These are phyloP conservation scores for Taenioides sp. DNA, from an alignment of 2,797 vertebrate genomes.

Conservation along the genomic window DNA sequence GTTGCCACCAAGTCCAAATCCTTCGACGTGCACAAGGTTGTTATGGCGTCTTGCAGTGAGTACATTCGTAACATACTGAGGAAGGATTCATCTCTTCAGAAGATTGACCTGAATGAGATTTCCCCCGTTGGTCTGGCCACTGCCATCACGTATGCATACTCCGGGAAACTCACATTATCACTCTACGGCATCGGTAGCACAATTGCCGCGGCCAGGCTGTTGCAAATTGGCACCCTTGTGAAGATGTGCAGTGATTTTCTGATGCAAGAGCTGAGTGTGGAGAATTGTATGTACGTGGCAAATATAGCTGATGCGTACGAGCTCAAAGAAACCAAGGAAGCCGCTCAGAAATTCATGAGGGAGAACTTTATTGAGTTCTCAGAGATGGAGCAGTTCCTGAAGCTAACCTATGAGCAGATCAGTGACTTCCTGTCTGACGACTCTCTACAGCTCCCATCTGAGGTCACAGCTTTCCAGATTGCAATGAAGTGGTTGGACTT, in stretches of 20 bases:
- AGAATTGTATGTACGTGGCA: slow-evolving; percentile 96
- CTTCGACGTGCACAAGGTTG: slow-evolving; percentile 93
- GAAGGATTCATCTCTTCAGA: slow-evolving; percentile 88
- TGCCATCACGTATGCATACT: slow-evolving; percentile 95
- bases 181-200: slow-evolving; percentile 96
- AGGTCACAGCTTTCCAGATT: slow-evolving; percentile 97
- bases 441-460: slow-evolving; percentile 93
- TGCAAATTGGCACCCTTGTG: slow-evolving; percentile 91
- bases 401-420: slow-evolving; percentile 98
- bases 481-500: slow-evolving; percentile 98
- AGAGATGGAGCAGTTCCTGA: slow-evolving; percentile 97
- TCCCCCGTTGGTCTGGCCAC: slow-evolving; percentile 92
- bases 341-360: slow-evolving; percentile 93
- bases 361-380: slow-evolving; percentile 99
- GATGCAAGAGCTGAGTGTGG: slow-evolving; percentile 92
- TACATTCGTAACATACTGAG: slow-evolving; percentile 92
- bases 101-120: slow-evolving; percentile 92
- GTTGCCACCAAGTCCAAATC: slow-evolving; percentile 95
- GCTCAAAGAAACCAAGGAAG: slow-evolving; percentile 89
- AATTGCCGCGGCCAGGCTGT: slow-evolving; percentile 90
- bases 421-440: slow-evolving; percentile 96
- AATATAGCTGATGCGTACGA: slow-evolving; percentile 96
- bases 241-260: slow-evolving; percentile 99
- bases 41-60: slow-evolving; percentile 97
- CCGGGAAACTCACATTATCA: slow-evolving; percentile 94